Conservation (phyloP, 1,140 invertebrate species). For the Chironomus striatipennis region DNA sequence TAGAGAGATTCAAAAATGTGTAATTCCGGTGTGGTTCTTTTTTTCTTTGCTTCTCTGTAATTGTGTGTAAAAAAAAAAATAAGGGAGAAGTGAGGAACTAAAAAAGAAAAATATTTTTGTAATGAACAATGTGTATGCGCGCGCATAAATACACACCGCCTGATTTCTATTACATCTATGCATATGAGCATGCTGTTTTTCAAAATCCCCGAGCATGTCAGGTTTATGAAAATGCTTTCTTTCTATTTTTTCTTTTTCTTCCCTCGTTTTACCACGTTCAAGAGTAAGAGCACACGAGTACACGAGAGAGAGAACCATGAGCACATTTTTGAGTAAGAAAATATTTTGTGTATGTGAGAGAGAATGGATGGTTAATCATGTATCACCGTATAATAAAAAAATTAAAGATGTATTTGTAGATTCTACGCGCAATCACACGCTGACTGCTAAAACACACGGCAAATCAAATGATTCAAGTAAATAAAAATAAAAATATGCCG, state of each 20-base stretch:
- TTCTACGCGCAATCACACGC: neutral
- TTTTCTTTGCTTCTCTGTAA: no score
- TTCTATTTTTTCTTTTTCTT: neutral
- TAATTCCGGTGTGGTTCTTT: slow-evolving; percentile 7
- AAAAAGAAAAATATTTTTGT: neutral
- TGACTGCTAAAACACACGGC: slow-evolving; percentile 9
- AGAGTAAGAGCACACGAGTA: neutral
- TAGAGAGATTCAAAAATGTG: slow-evolving; percentile 14
- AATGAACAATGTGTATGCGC: slow-evolving; percentile 6
- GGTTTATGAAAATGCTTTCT: slow-evolving; percentile 2
- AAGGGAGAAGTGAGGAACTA: neutral
- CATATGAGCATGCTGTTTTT: slow-evolving; percentile 8
- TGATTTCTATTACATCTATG: neutral
- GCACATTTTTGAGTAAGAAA: no score
- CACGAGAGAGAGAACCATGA: neutral
- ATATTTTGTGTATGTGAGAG: neutral
- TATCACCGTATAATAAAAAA: no score
- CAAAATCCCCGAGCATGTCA: neutral
- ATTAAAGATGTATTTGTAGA: neutral
- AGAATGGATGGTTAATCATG: neutral
- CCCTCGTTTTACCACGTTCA: no score
- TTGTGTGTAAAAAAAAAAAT: neutral
- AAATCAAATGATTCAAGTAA: slow-evolving; percentile 3
- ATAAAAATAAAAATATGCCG: neutral
- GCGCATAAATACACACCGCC: neutral